Percentiles rank a stretch among this genome's conserved stretches.
Evolutionary conservation across 1,140 invertebrate species (phyloP).

Genomic region (Solen grandis): DNA sequence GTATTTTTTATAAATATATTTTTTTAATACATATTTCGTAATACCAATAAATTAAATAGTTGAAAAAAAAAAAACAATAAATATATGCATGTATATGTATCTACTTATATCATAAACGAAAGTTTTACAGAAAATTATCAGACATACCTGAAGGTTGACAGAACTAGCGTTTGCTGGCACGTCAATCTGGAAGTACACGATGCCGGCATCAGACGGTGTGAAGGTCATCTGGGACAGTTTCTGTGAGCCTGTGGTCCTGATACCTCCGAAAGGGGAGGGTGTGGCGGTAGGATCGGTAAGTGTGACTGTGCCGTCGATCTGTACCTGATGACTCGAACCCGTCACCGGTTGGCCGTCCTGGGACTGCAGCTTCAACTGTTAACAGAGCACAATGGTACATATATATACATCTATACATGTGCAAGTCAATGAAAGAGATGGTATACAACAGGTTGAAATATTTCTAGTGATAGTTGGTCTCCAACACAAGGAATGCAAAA

Average conservation of each 20-base stretch:
- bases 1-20: no score
- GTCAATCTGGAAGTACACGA: conserved; percentile 66
- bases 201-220: conserved; percentile 67
- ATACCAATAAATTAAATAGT: no score
- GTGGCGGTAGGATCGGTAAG: conserved; percentile 46
- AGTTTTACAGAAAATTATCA: no score
- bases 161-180: conserved; percentile 69
- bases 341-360: conserved; percentile 69
- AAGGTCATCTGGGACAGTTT: conserved; percentile 53
- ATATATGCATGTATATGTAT: no score
- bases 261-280: conserved; percentile 33
- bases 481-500: no score
- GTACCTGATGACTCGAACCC: conserved; percentile 35
- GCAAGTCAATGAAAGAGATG: no score
- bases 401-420: background rate
- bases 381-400: background rate
- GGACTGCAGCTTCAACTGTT: conserved; percentile 66
- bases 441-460: no score
- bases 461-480: no score
- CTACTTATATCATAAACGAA: no score
- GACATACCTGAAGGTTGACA: conserved; percentile 66
- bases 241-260: conserved; percentile 28
- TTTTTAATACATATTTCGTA: no score
- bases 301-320: conserved; percentile 55
- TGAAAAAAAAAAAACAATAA: no score